Evolutionary conservation across 1,140 invertebrate species (phyloP).

Genomic region (Drosophila repletoides): DNA sequence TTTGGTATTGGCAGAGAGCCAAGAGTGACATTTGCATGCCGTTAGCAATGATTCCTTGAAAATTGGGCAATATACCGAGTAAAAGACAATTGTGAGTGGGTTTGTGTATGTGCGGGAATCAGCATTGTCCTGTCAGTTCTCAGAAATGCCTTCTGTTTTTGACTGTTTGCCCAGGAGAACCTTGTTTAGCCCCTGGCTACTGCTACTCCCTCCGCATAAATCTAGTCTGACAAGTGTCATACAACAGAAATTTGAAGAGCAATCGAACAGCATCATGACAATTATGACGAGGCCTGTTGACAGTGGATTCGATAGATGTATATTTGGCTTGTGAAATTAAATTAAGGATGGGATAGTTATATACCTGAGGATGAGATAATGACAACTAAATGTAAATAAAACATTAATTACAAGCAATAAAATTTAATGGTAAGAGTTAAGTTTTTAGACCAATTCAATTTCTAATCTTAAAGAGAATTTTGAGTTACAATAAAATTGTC

Average conservation of each 20-base stretch:
- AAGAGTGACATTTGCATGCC: slow-evolving; percentile 33
- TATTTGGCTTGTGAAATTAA: slow-evolving; percentile 12
- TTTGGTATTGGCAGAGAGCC: slow-evolving; percentile 18
- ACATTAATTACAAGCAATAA: no score
- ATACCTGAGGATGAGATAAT: no score
- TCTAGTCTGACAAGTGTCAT: slow-evolving; percentile 34
- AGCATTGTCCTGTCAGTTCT: background rate
- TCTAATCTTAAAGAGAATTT: background rate
- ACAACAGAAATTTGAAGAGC: slow-evolving; percentile 35
- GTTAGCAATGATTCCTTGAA: slow-evolving; percentile 11
- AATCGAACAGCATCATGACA: slow-evolving; percentile 55
- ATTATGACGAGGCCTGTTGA: slow-evolving; percentile 36
- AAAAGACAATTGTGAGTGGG: no score
- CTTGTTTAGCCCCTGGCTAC: background rate
- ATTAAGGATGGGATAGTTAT: background rate
- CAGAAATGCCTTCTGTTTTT: slow-evolving; percentile 19
- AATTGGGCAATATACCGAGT: background rate
- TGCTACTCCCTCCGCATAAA: background rate
- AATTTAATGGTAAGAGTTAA: no score
- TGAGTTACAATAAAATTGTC: background rate
- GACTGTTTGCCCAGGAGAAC: slow-evolving; percentile 1
- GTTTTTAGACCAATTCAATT: no score
- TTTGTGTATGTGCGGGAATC: background rate
- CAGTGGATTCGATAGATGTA: background rate
- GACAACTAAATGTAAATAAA: no score